These are phyloP conservation scores for Lycaena phlaeas DNA, from an alignment of 2,888 invertebrate species.

Conservation along the genomic window DNA sequence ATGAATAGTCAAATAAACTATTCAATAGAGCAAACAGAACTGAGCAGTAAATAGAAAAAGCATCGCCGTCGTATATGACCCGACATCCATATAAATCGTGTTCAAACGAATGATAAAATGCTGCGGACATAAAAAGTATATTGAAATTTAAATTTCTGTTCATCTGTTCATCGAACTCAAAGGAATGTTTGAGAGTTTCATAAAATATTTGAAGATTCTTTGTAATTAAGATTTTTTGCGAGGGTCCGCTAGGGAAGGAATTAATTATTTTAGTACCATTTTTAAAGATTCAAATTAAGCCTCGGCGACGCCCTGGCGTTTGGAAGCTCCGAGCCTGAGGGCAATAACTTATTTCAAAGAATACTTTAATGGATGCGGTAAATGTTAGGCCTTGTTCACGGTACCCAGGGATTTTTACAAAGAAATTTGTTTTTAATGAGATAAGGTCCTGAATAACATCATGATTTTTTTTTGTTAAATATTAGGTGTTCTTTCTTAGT, in stretches of 20 bases:
- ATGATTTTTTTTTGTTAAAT: no score
- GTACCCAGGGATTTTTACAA: neutral
- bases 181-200: conserved; percentile 6
- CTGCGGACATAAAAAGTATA: neutral
- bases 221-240: conserved; percentile 13
- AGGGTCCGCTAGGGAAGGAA: conserved; percentile 13
- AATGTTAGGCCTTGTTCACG: conserved; percentile 1
- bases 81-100: conserved; percentile 4
- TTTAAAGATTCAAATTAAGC: conserved; percentile 16
- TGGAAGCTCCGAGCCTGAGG: neutral
- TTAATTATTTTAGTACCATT: conserved; percentile 18
- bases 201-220: conserved; percentile 11
- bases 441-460: no score
- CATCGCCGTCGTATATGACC: neutral
- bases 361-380: conserved; percentile 4
- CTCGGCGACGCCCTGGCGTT: conserved; percentile 10
- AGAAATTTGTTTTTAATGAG: neutral
- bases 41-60: neutral
- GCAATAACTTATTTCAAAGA: conserved; percentile 10
- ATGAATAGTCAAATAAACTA: neutral
- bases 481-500: no score
- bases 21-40: neutral
- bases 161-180: conserved; percentile 2
- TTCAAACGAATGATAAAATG: neutral
- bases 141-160: conserved; percentile 5